These are phyloP conservation scores for Zeuzera pyrina DNA, from an alignment of 2,888 invertebrate species.

Conservation along the genomic window DNA sequence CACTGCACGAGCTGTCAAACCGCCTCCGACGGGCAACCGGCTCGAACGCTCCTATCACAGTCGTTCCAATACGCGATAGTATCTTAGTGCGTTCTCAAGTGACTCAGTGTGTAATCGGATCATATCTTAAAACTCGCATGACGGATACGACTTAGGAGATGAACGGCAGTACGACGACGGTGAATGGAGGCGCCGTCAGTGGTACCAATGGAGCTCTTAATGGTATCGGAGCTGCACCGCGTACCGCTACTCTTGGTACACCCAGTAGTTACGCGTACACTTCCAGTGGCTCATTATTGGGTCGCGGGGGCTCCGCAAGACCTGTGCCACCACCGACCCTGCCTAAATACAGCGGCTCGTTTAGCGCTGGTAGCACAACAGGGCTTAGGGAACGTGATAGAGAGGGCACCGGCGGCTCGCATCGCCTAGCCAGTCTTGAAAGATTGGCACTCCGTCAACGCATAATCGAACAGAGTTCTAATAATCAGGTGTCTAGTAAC, in stretches of 20 bases:
- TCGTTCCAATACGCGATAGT: slow-evolving; percentile 48
- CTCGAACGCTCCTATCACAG: slow-evolving; percentile 58
- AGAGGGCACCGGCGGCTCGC: slow-evolving; percentile 82
- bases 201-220: slow-evolving; percentile 58
- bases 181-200: slow-evolving; percentile 64
- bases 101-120: slow-evolving; percentile 51
- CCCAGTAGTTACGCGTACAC: slow-evolving; percentile 78
- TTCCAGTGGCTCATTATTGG: slow-evolving; percentile 74
- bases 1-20: slow-evolving; percentile 65
- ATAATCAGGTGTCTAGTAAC: slow-evolving; percentile 58
- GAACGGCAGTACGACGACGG: slow-evolving; percentile 72
- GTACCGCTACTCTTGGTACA: slow-evolving; percentile 63
- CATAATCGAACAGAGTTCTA: slow-evolving; percentile 79
- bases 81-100: slow-evolving; percentile 48
- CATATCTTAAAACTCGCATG: slow-evolving; percentile 52
- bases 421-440: slow-evolving; percentile 86
- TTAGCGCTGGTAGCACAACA: slow-evolving; percentile 80
- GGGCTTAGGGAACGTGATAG: slow-evolving; percentile 75
- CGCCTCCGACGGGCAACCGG: slow-evolving; percentile 67
- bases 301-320: slow-evolving; percentile 75
- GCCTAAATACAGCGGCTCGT: slow-evolving; percentile 85
- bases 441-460: slow-evolving; percentile 86
- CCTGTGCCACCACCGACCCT: slow-evolving; percentile 85
- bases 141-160: slow-evolving; percentile 53
- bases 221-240: slow-evolving; percentile 60